These are phyloP conservation scores for Aelia acuminata DNA, from an alignment of 2,888 invertebrate species.

Conservation along the genomic window DNA sequence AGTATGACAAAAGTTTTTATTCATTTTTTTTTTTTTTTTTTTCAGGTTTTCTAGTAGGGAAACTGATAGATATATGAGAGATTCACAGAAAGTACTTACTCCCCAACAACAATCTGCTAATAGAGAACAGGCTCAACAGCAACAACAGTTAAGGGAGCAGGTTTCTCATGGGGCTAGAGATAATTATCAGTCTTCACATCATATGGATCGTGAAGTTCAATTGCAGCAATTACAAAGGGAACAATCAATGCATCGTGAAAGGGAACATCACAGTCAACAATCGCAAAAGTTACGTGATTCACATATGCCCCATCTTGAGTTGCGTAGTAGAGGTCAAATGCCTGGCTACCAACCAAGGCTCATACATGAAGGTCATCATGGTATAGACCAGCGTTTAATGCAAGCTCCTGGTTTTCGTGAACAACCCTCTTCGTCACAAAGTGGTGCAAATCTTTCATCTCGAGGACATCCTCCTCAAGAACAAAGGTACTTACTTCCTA, in stretches of 20 bases:
- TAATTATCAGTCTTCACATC: constrained; percentile 64
- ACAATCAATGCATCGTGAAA: constrained; percentile 64
- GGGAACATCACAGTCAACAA: constrained; percentile 64
- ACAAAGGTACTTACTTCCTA: constrained; percentile 55
- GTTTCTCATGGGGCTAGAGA: constrained; percentile 59
- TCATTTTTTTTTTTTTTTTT: not conserved
- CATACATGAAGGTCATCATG: constrained; percentile 63
- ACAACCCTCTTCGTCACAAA: constrained; percentile 62
- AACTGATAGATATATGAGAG: constrained; percentile 65
- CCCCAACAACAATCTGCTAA: constrained; percentile 63
- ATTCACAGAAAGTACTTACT: constrained; percentile 63
- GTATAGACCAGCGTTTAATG: constrained; percentile 62
- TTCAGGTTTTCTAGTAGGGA: constrained; percentile 65
- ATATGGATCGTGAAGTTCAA: constrained; percentile 68
- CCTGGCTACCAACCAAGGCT: constrained; percentile 61
- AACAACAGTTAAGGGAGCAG: constrained; percentile 58
- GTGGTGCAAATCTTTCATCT: constrained; percentile 49
- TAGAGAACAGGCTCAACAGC: constrained; percentile 62
- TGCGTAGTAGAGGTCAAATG: constrained; percentile 56
- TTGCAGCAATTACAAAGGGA: constrained; percentile 66
- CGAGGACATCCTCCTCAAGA: constrained; percentile 60
- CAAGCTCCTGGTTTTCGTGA: constrained; percentile 62
- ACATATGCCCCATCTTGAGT: constrained; percentile 54
- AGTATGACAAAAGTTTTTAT: not conserved
- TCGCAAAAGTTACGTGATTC: constrained; percentile 61